Evolutionary conservation across 1,140 invertebrate genomes (phyloP).

Genomic region (Sycophila sp.): DNA sequence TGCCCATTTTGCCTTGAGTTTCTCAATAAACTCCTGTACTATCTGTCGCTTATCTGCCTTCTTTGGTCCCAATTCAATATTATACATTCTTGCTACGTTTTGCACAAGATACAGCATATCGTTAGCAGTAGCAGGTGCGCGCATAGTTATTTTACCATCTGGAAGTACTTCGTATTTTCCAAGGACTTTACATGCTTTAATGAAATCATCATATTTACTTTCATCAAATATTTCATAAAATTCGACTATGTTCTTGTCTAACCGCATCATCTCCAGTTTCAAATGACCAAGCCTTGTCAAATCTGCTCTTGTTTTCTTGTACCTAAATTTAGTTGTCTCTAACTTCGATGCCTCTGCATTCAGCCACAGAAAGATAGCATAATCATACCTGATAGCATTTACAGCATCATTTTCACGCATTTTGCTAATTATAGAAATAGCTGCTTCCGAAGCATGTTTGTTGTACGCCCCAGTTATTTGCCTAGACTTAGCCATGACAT

Average conservation of each 20-base stretch:
- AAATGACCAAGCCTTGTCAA: neutral
- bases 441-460: neutral
- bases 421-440: neutral
- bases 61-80: neutral
- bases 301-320: neutral
- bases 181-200: neutral
- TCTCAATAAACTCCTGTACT: neutral
- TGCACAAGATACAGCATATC: neutral
- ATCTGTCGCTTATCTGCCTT: neutral
- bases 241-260: neutral
- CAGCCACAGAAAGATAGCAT: neutral
- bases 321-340: neutral
- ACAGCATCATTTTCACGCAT: neutral
- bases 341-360: neutral
- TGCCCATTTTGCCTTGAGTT: neutral
- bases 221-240: neutral
- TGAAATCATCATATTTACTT: neutral
- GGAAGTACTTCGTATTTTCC: neutral
- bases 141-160: neutral
- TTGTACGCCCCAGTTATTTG: neutral
- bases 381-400: neutral
- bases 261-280: neutral
- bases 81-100: neutral
- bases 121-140: neutral
- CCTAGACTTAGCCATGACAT: neutral